Base-by-base conservation (phyloP, 2,113 vertebrate genomes). In the Hemichromis elongatus region DNA sequence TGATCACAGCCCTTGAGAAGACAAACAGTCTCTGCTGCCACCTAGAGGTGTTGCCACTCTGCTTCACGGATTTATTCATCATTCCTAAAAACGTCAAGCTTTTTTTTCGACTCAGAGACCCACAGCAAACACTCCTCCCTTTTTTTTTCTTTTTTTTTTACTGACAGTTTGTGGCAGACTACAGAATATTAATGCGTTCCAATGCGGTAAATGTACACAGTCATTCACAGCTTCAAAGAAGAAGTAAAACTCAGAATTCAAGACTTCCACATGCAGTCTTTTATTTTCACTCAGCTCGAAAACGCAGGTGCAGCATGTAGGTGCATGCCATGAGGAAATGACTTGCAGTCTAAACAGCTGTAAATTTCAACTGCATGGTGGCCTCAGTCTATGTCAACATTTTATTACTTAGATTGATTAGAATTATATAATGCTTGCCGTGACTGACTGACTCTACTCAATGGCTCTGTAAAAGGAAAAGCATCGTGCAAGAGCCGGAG, bases 381-480 rank as follows among this genome's bases (percentile, higher is more conserved):
- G 77, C 83, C 75, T 81, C 52, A 42, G 93, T 83, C 85, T 59
- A 57, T 90, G 90, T 93, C 93, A 89, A 88, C 90, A 88, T 92
- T 94, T 95, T 94, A 96, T 91, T 93, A 90, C 92, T 90, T 88
- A 83, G 91, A 95, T 94, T 94, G 93, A 95, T 95, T 91, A 84
- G 87, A 90, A 92, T 93, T 93, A 90, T 93, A 94, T 93, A 91
- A 93, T 50, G 84, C 77, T 82, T 61, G 82, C 90, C 28, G 55
- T 92, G 93, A 93, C 88, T 86, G 92, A 91, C 88, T 89, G 91
- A 88, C 59, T 94, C 91, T 81, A 81, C 91, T 93, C 88, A 91
- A 90, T 92, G 91, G 89, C 80, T 91, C 86, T 81, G 85, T 90
- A 81, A 92, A 91, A 88, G 87, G 79, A 68, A 87, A 90, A 88